Conservation (phyloP, 1,140 invertebrate genomes). For the Samia ricini region DNA sequence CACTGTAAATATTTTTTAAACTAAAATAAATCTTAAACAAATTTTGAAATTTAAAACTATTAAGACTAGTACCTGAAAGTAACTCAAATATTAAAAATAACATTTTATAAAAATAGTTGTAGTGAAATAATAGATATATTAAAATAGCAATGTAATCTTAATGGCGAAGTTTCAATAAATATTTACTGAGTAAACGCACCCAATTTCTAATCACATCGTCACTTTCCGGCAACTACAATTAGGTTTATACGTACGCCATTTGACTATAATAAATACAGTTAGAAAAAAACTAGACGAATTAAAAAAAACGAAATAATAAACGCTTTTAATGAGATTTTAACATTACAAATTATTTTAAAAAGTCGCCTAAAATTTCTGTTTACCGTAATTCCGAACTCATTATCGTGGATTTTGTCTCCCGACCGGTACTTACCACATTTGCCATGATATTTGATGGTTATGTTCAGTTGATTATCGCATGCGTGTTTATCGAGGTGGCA, state of each 20-base stretch:
- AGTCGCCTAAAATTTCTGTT: neutral
- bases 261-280: neutral
- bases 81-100: no score
- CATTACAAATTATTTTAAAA: no score
- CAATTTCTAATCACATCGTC: neutral
- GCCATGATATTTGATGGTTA: constrained; percentile 90
- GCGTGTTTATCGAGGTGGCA: constrained; percentile 89
- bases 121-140: no score
- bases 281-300: neutral
- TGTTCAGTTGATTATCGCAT: constrained; percentile 85
- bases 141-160: neutral
- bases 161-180: neutral
- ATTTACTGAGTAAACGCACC: neutral
- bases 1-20: no score
- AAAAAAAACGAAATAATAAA: neutral
- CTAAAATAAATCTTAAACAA: no score
- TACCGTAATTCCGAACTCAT: neutral
- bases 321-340: no score
- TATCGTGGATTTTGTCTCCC: neutral
- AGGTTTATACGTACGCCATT: neutral
- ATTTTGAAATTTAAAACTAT: no score
- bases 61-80: no score
- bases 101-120: no score
- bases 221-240: neutral
- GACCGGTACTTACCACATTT: constrained; percentile 88